Evolutionary conservation across 2,113 vertebrate genomes (phyloP).

Genomic region (Progne subis): DNA sequence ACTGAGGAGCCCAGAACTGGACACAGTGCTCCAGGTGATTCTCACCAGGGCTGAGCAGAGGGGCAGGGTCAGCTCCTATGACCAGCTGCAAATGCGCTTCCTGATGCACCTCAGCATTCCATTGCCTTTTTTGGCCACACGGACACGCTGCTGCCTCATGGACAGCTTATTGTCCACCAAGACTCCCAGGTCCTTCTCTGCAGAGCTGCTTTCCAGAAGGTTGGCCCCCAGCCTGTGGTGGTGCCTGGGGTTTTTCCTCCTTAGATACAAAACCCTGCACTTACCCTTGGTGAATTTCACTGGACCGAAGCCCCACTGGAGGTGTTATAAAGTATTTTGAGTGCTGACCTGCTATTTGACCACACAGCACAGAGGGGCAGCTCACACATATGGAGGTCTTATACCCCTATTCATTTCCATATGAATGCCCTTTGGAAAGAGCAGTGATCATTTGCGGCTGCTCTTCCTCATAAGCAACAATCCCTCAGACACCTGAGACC

Average conservation of each 20-base stretch:
- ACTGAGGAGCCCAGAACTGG: background rate
- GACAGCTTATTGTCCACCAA: background rate
- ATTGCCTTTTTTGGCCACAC: background rate
- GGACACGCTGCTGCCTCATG: background rate
- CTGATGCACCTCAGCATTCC: background rate
- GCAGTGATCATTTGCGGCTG: background rate
- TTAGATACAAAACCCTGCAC: accelerated
- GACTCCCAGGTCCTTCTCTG: background rate
- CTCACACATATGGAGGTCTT: background rate
- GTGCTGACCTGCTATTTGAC: background rate
- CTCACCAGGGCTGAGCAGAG: background rate
- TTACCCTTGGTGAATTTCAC: background rate
- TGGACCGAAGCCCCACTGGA: accelerated
- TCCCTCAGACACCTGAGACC: accelerated
- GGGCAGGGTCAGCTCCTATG: background rate
- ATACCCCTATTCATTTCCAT: background rate
- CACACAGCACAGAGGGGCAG: background rate
- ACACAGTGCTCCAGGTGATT: background rate
- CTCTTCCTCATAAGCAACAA: background rate
- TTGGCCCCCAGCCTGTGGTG: background rate
- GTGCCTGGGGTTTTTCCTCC: background rate
- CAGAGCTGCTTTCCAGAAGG: background rate
- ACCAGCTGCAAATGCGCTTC: background rate
- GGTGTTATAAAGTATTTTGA: accelerated
- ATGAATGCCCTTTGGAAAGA: background rate